A percentile compares a stretch with the other conserved stretches of the same genome.
Conservation (phyloP, 2,888 invertebrate species). For the Taenaris catops region DNA sequence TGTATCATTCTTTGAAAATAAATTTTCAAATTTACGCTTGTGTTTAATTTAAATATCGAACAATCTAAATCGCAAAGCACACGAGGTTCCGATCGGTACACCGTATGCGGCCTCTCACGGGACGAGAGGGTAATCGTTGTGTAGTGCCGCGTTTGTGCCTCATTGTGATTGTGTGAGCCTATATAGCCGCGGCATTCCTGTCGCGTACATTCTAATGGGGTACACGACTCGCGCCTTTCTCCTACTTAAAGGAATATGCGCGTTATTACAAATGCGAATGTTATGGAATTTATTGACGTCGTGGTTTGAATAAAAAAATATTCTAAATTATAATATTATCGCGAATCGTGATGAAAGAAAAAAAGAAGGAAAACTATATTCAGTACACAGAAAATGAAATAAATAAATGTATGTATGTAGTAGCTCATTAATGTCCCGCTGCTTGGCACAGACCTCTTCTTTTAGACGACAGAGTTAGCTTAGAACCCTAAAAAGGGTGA, state of each 20-base stretch:
- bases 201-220: slow-evolving; percentile 66
- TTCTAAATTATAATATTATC: too few species aligned
- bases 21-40: too few species aligned
- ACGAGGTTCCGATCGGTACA: slow-evolving; percentile 36
- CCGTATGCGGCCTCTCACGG: slow-evolving; percentile 37
- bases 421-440: too few species aligned
- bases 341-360: too few species aligned
- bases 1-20: too few species aligned
- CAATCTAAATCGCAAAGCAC: slow-evolving; percentile 13
- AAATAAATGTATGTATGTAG: too few species aligned
- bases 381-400: too few species aligned
- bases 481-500: too few species aligned
- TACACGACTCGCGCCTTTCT: slow-evolving; percentile 33
- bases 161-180: slow-evolving; percentile 56
- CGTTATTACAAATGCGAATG: slow-evolving; percentile 51
- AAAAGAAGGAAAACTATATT: too few species aligned
- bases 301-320: slow-evolving; percentile 34
- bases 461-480: too few species aligned
- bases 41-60: slow-evolving; percentile 30
- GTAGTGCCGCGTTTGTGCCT: slow-evolving; percentile 59
- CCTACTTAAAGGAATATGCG: slow-evolving; percentile 45
- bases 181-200: slow-evolving; percentile 53
- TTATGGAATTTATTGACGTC: slow-evolving; percentile 36
- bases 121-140: slow-evolving; percentile 69
- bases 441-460: too few species aligned